Evolutionary conservation across 2,113 vertebrate genomes (phyloP), one percentile per base, ranked within the genome.

Genomic region (Larimichthys polyactis): DNA sequence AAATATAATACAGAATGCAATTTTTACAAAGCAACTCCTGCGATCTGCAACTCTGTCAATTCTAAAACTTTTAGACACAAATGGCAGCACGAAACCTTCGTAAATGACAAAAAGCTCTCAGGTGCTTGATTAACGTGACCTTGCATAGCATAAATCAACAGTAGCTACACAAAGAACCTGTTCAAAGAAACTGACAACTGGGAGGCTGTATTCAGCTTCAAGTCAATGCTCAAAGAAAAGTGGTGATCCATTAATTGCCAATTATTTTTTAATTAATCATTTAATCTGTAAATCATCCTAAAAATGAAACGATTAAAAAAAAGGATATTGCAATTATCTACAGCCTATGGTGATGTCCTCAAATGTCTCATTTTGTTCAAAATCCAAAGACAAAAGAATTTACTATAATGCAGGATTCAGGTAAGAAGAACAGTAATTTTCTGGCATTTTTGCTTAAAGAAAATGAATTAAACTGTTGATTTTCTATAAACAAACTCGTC

Each of bases 1-100:
- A 85, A 40, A 65, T 75, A 43, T 78, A 73, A 78, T 70, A 55
- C 36, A 46, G 24, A 69, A 43, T 5, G n/a, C 14, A 20, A 2
- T 57, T 27, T 68, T 65, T 24, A 58, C 24, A 70, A 58, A 55
- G 51, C 27, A 2, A 43, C 48, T 64, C n/a, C 22, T 19, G 11
- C 3, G 19, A n/a, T 70, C 40, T 36, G 8, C 4, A 40, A 17
- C 2, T 7, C 14, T 44, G 36, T 12, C 55, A 29, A 0, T 22
- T 62, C 51, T 29, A 32, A 27, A 64, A 29, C 48, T 24, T 22
- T 60, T 3, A 49, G 49, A 68, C n/a, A 22, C n/a, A 75, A 3
- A 54, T 32, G 20, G 44, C 55, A 11, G 29, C 49, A 82, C 20
- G 29, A 17, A 15, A n/a, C 2, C 4, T 24, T 27, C 19, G 36